These are phyloP conservation scores for Cotesia glomerata DNA, from an alignment of 1,140 invertebrate species.

Conservation along the genomic window DNA sequence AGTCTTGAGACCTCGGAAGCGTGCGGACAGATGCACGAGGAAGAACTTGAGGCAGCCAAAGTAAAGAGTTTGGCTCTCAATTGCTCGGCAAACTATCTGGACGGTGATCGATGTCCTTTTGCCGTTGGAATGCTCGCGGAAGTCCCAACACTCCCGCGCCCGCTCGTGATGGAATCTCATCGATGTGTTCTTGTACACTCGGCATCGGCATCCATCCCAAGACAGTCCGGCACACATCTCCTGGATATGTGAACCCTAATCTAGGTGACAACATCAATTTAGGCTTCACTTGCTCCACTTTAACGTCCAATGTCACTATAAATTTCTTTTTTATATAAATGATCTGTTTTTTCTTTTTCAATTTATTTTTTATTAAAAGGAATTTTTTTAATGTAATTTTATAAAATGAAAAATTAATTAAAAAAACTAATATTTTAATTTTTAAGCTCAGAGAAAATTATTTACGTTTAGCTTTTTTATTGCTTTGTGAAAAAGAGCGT, in stretches of 20 bases:
- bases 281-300: neutral
- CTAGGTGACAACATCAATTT: constrained; percentile 21
- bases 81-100: constrained; percentile 50
- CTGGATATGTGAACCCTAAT: constrained; percentile 16
- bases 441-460: neutral
- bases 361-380: neutral
- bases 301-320: neutral
- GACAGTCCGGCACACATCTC: neutral
- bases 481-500: neutral
- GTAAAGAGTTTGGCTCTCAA: constrained; percentile 47
- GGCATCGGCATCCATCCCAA: neutral
- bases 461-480: neutral
- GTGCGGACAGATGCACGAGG: neutral
- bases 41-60: neutral
- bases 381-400: no score
- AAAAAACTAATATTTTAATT: no score
- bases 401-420: no score
- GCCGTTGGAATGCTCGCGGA: constrained; percentile 49
- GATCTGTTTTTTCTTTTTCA: neutral
- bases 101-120: constrained; percentile 58
- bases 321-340: neutral
- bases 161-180: constrained; percentile 36
- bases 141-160: constrained; percentile 33
- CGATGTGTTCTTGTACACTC: constrained; percentile 23
- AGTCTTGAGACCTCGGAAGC: neutral